Evolutionary conservation across 2,888 invertebrate species (phyloP).

Genomic region (Scotopteryx bipunctaria): DNA sequence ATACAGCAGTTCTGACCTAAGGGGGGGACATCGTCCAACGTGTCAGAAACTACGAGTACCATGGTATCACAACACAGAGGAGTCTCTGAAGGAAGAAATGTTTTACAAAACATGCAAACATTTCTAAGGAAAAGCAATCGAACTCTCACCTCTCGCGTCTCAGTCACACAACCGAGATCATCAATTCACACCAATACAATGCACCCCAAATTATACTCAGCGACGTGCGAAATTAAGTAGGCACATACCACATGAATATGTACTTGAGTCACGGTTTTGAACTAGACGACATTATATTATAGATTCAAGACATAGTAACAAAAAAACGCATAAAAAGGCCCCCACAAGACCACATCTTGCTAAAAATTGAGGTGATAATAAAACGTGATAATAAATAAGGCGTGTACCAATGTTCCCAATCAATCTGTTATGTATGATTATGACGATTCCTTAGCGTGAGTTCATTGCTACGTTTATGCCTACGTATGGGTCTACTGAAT

Average conservation of each 20-base stretch:
- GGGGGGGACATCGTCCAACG: too few relatives aligned
- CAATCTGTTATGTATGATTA: conserved; percentile 5
- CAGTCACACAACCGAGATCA: too few relatives aligned
- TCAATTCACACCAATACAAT: too few relatives aligned
- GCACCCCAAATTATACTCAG: too few relatives aligned
- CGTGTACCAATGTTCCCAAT: conserved; percentile 7
- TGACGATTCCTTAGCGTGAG: not conserved
- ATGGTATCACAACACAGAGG: too few relatives aligned
- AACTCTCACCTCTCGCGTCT: too few relatives aligned
- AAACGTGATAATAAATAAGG: conserved; percentile 3
- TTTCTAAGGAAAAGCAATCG: too few relatives aligned
- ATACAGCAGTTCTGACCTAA: too few relatives aligned
- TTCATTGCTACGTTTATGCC: not conserved
- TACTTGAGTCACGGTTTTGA: not conserved
- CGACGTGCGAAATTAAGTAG: not conserved
- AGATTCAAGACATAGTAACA: conserved; percentile 9
- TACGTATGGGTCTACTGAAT: conserved; percentile 5
- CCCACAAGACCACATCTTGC: conserved; percentile 8
- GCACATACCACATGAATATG: not conserved
- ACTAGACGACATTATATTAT: not conserved
- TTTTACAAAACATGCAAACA: too few relatives aligned
- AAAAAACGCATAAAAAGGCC: too few relatives aligned
- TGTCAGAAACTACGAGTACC: too few relatives aligned
- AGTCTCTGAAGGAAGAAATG: too few relatives aligned
- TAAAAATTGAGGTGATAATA: conserved; percentile 17